Evolutionary conservation across 1,140 invertebrate genomes (phyloP).

Genomic region (Dendrolimus punctatus): DNA sequence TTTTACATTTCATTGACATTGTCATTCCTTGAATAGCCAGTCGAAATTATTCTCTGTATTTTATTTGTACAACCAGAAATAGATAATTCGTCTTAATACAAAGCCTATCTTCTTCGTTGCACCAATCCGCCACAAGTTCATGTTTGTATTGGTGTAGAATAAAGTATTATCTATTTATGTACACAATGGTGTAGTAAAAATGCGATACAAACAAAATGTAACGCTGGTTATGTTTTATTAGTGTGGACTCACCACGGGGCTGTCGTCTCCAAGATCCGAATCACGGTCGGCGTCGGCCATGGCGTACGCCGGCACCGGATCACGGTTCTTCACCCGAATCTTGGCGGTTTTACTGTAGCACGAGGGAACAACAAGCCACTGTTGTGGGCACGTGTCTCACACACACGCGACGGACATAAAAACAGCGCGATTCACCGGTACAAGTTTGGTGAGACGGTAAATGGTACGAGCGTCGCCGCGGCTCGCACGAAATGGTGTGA

Average conservation of each 20-base stretch:
- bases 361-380: conserved; percentile 34
- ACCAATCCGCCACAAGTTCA: too few species aligned
- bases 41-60: too few species aligned
- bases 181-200: too few species aligned
- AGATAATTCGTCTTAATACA: too few species aligned
- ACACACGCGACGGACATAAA: conserved; percentile 38
- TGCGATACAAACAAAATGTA: too few species aligned
- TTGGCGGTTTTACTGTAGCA: conserved; percentile 75
- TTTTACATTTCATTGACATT: too few species aligned
- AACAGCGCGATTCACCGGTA: conserved; percentile 11
- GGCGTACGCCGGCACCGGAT: conserved; percentile 87
- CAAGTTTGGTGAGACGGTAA: conserved; percentile 8
- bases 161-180: too few species aligned
- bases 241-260: conserved; percentile 71
- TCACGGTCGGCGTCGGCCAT: conserved; percentile 88
- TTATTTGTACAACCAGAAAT: too few species aligned
- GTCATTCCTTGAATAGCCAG: too few species aligned
- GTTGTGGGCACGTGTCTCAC: conserved; percentile 38
- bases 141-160: too few species aligned
- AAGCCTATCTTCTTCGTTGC: too few species aligned
- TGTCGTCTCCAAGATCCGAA: conserved; percentile 78
- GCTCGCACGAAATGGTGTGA: conserved; percentile 47
- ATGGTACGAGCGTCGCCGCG: conserved; percentile 27
- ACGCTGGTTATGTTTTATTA: too few species aligned
- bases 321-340: conserved; percentile 93